phyloP scores from a whole-genome alignment of 2,113 vertebrate genomes.

The Scomber japonicus region DNA sequence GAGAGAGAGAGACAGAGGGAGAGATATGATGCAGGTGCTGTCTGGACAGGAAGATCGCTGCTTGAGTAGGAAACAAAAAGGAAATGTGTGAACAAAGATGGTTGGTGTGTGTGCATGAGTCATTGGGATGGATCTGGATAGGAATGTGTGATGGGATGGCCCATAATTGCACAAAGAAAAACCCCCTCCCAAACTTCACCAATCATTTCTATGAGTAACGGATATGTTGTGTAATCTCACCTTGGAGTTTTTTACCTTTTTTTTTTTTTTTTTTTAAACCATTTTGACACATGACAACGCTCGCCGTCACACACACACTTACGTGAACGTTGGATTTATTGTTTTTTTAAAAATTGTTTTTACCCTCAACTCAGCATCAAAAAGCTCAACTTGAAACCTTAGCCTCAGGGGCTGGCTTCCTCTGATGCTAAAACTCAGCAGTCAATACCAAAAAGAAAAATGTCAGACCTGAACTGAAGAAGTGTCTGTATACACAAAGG shows the following conservation, averaged over 20 bases:
- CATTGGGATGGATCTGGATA: slow-evolving; percentile 48
- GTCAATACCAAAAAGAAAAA: slow-evolving; percentile 36
- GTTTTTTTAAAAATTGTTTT: slow-evolving; percentile 27
- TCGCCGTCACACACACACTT: background rate
- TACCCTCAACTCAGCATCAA: slow-evolving; percentile 8
- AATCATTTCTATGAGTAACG: background rate
- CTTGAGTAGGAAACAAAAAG: slow-evolving; percentile 58
- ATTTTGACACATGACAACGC: background rate
- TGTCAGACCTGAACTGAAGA: slow-evolving; percentile 11
- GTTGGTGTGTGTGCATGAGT: slow-evolving; percentile 61
- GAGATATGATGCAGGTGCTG: slow-evolving; percentile 68
- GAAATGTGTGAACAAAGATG: slow-evolving; percentile 66
- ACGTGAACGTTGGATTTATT: background rate
- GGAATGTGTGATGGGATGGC: slow-evolving; percentile 54
- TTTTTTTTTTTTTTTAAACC: background rate
- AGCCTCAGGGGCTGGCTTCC: slow-evolving; percentile 40
- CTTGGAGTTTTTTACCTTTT: background rate
- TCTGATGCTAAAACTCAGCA: slow-evolving; percentile 8
- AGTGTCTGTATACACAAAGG: background rate
- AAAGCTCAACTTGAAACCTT: slow-evolving; percentile 43
- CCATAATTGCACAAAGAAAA: slow-evolving; percentile 53
- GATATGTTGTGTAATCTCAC: background rate
- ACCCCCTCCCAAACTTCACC: background rate
- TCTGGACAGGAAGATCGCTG: slow-evolving; percentile 65
- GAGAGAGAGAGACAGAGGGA: background rate